Percentiles rank a stretch among this genome's conserved stretches.
Conservation (phyloP, 2,797 vertebrate species). For the Allobates femoralis region DNA sequence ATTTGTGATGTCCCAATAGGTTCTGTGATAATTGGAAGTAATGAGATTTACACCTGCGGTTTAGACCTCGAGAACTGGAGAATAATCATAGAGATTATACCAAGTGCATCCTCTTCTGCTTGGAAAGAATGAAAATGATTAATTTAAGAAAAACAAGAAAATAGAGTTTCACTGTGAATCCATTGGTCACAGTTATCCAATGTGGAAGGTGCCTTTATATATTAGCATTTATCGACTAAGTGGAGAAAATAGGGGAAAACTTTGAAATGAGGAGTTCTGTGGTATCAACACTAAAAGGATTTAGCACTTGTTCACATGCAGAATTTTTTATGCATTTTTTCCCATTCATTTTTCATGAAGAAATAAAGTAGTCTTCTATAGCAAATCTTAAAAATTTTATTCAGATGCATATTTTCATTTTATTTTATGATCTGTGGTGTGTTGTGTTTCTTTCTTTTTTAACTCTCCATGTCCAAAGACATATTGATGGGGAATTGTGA, state of each 20-base stretch:
- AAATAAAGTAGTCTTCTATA: too few species aligned
- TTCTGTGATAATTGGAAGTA: conserved; percentile 52
- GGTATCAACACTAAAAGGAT: too few species aligned
- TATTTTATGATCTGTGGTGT: too few species aligned
- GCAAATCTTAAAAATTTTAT: too few species aligned
- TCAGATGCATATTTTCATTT: too few species aligned
- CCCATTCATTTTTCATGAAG: too few species aligned
- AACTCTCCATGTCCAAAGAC: too few species aligned
- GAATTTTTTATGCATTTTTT: too few species aligned
- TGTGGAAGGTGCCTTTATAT: background rate
- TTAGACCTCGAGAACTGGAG: conserved; percentile 37
- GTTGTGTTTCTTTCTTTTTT: too few species aligned
- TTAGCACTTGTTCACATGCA: too few species aligned
- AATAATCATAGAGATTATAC: conserved; percentile 26
- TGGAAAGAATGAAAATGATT: background rate
- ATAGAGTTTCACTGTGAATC: background rate
- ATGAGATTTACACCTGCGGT: conserved; percentile 52
- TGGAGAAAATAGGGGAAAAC: background rate
- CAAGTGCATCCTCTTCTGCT: conserved; percentile 11
- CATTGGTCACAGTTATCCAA: background rate
- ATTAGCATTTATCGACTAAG: background rate
- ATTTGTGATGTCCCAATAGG: conserved; percentile 36
- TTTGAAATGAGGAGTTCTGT: too few species aligned
- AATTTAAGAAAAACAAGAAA: background rate
- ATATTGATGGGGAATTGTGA: too few species aligned